Evolutionary conservation across 1,140 invertebrate genomes (phyloP), one percentile per base, ranked within the genome.

Genomic region (Alviniconcha marisindica): DNA sequence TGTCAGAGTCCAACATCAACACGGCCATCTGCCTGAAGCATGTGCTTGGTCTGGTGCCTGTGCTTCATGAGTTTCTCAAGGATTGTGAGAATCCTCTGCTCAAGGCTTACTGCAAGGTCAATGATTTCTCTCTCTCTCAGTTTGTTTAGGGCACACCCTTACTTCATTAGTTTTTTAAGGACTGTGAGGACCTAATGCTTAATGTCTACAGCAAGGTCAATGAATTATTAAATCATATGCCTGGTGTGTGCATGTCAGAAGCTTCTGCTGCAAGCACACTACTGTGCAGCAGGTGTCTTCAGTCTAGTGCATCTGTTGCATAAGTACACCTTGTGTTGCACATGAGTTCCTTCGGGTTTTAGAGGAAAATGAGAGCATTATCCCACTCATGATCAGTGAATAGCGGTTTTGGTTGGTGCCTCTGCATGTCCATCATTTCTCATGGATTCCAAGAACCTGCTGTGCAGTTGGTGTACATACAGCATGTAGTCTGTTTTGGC

Each of bases 21-120:
- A 96, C 96, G 88, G 94, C 96, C 3, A 94, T 98, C 4, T 93
- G 96, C 12, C 91, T 98, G 51, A 98, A 98, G 93, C 95, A 96
- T 76, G 95, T 95, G 0, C 93, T 98, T 87, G 96, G 96, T 83
- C 89, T 95, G 33, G 92, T 98, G 12, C 95, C 95, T 18, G 94
- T 95, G 44, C 92, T 97, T 1, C 89, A 93, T n/a, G 93, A 94
- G n/a, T 93, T 94, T 0, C 89, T 98, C 0, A 91, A 94, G 66
- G 90, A 93, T 18, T 95, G 94, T 21, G 91, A 94, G 77, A 94
- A 95, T 86, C 90, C 93, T 0, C 94, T 96, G 77, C 95, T 97
- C 28, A 92, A 92, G 81, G 94, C 94, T 86, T 94, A 95, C 77
- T 94, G 94, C 89, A 92, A 95, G 93, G 96, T 96, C 92, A 81